Conservation (phyloP, 2,888 invertebrate species). For the Amiota communis region DNA sequence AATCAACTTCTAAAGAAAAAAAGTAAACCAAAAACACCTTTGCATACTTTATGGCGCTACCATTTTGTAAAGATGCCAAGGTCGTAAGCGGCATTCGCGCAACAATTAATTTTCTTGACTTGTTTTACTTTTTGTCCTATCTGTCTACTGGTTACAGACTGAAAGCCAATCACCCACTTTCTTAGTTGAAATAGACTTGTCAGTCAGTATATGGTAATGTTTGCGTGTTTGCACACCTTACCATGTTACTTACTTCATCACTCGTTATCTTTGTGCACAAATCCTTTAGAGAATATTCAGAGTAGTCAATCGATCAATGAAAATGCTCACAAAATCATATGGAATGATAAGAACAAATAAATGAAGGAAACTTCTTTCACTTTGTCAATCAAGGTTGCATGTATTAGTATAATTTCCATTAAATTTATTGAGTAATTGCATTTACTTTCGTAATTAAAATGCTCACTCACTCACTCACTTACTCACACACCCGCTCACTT, state of each 20-base stretch:
- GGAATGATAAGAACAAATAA: not conserved
- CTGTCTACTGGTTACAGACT: not conserved
- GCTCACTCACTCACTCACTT: not conserved
- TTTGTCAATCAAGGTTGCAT: slow-evolving; percentile 47
- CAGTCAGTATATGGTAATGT: not conserved
- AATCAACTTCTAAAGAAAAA: not conserved
- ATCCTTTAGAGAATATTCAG: too few species aligned
- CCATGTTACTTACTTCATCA: not conserved
- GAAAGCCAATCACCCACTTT: too few species aligned
- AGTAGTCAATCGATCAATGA: not conserved
- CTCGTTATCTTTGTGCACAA: not conserved
- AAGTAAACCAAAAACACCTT: not conserved
- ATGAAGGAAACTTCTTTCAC: not conserved
- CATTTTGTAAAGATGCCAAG: slow-evolving; percentile 25
- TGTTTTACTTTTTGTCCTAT: not conserved
- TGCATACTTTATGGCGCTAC: not conserved
- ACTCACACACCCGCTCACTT: not conserved
- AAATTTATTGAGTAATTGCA: slow-evolving; percentile 65
- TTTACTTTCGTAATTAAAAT: slow-evolving; percentile 54
- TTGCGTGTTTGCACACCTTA: slow-evolving; percentile 26
- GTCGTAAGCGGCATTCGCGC: not conserved
- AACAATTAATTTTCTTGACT: slow-evolving; percentile 19
- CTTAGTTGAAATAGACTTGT: too few species aligned
- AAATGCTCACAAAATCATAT: not conserved
- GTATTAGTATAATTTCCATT: slow-evolving; percentile 57